phyloP scores from a whole-genome alignment of 2,797 vertebrate genomes.

The Esox lucius region DNA sequence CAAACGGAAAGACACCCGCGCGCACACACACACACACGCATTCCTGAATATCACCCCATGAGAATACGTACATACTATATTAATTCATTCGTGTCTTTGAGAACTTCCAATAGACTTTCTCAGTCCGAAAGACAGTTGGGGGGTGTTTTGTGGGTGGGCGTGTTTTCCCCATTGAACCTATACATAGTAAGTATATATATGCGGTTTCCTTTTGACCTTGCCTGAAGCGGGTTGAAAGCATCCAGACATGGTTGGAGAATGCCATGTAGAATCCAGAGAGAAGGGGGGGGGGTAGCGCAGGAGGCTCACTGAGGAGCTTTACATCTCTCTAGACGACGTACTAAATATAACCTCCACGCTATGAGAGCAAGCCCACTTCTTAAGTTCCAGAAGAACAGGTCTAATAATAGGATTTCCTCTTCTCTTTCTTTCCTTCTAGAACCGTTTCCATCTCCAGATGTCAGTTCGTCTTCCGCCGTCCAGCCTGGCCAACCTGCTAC shows the following conservation, averaged over 20 bases:
- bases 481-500: constrained; percentile 81
- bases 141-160: background rate
- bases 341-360: background rate
- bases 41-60: background rate
- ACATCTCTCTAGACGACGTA: background rate
- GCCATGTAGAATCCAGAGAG: background rate
- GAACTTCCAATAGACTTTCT: background rate
- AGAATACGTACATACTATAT: background rate
- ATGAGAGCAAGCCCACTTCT: too few relatives aligned
- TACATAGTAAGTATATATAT: background rate
- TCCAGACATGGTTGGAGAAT: background rate
- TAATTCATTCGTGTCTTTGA: background rate
- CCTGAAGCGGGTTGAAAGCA: background rate
- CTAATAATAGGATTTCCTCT: background rate
- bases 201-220: constrained; percentile 1
- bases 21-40: background rate
- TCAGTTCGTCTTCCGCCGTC: constrained; percentile 82
- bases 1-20: background rate
- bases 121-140: background rate
- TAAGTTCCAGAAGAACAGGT: background rate
- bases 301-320: background rate
- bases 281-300: background rate
- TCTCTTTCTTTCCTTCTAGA: constrained; percentile 66
- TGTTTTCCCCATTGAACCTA: background rate
- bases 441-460: constrained; percentile 89